These are phyloP conservation scores for human DNA, from an alignment of 2,113 vertebrate species.

Conservation along the genomic window DNA sequence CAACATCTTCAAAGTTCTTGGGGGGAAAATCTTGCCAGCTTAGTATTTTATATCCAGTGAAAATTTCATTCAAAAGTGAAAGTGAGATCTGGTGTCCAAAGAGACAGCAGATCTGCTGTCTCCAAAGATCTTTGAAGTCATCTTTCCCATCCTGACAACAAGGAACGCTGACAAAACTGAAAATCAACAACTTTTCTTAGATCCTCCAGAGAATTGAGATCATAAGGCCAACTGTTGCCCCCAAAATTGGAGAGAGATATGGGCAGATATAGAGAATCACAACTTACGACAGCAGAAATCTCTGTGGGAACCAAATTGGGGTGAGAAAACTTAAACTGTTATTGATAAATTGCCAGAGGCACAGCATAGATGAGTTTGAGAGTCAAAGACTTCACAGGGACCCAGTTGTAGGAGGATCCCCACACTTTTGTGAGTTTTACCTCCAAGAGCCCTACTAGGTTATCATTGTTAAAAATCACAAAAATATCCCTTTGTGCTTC, in stretches of 20 bases:
- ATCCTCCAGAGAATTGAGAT: too few relatives aligned
- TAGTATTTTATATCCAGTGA: too few relatives aligned
- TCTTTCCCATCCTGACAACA: not conserved
- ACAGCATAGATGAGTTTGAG: not conserved
- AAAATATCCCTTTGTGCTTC: not conserved
- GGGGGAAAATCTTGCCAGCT: too few relatives aligned
- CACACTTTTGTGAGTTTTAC: too few relatives aligned
- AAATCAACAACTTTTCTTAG: not conserved
- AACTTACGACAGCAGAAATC: too few relatives aligned
- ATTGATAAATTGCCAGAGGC: not conserved
- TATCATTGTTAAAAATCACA: not conserved
- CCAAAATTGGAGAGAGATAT: too few relatives aligned
- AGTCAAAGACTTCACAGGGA: not conserved
- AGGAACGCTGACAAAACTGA: not conserved
- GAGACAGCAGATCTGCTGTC: too few relatives aligned
- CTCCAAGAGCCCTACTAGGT: not conserved
- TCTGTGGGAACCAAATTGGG: not conserved
- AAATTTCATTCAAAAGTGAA: not conserved
- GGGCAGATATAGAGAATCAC: too few relatives aligned
- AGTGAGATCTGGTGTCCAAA: too few relatives aligned
- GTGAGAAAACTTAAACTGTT: not conserved
- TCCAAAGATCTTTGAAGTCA: not conserved
- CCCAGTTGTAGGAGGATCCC: not conserved
- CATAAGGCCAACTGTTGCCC: too few relatives aligned
- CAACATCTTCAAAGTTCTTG: too few relatives aligned